These are phyloP conservation scores for Yoshiicerus persimilis DNA, from an alignment of 1,140 invertebrate genomes.

Conservation along the genomic window DNA sequence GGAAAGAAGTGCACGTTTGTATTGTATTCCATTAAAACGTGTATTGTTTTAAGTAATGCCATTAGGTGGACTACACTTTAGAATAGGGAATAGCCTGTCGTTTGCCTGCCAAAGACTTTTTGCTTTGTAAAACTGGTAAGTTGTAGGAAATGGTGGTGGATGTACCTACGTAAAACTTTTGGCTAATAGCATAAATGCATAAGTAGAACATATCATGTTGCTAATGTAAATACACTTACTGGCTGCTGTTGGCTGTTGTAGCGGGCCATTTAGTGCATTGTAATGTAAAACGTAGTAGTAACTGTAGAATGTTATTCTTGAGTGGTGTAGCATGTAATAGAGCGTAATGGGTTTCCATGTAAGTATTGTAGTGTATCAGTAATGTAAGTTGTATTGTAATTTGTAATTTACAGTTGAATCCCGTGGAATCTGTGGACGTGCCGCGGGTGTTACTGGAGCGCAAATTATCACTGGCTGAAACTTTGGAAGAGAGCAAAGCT, in stretches of 20 bases:
- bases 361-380: background rate
- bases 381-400: background rate
- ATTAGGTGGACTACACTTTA: too few species aligned
- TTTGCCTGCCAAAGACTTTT: too few species aligned
- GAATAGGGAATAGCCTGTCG: too few species aligned
- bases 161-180: background rate
- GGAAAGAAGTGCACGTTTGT: too few species aligned
- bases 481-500: constrained; percentile 29
- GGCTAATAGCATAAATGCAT: background rate
- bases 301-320: background rate
- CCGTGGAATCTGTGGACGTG: constrained; percentile 38
- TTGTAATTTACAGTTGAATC: constrained; percentile 37
- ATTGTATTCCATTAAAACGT: too few species aligned
- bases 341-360: background rate
- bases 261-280: background rate
- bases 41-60: too few species aligned
- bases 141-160: too few species aligned
- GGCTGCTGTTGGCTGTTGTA: background rate
- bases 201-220: background rate
- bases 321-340: background rate
- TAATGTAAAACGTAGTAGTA: background rate
- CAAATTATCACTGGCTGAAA: constrained; percentile 24
- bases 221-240: background rate
- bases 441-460: constrained; percentile 36
- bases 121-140: too few species aligned